phyloP scores from a whole-genome alignment of 2,797 vertebrate species.

The Karalla daura region DNA sequence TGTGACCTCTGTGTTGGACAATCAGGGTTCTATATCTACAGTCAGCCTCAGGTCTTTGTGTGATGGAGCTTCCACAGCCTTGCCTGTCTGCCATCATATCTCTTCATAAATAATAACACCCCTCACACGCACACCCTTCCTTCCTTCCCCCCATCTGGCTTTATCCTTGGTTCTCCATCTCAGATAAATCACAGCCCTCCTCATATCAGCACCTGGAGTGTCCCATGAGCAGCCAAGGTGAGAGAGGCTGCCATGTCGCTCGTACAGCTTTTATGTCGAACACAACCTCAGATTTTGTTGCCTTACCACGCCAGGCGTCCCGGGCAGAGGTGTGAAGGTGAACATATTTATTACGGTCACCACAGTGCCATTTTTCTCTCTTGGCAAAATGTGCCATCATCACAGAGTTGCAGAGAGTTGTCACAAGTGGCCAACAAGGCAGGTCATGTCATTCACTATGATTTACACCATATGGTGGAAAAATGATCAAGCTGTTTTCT shows the following conservation, averaged over 20 bases:
- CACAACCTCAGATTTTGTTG: constrained; percentile 6
- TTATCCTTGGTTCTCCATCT: constrained; percentile 55
- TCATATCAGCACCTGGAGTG: constrained; percentile 35
- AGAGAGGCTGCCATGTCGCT: constrained; percentile 18
- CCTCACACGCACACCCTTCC: no score
- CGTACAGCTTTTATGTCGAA: constrained; percentile 21
- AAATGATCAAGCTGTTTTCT: not conserved
- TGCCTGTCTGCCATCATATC: constrained; percentile 45
- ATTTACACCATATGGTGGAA: not conserved
- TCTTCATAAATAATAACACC: constrained; percentile 66
- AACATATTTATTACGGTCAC: constrained; percentile 22
- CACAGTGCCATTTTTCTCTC: not conserved
- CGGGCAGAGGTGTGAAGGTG: constrained; percentile 34
- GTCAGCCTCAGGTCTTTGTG: constrained; percentile 23
- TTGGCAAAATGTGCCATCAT: constrained; percentile 24
- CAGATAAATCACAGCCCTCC: constrained; percentile 61
- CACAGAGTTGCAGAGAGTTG: not conserved
- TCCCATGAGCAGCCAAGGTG: constrained; percentile 55
- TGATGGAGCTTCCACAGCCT: constrained; percentile 49
- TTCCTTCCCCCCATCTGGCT: constrained; percentile 36
- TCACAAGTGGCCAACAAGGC: not conserved
- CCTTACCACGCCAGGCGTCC: constrained; percentile 15
- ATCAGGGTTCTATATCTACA: constrained; percentile 41
- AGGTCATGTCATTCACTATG: not conserved
- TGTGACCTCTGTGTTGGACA: constrained; percentile 45